Evolutionary conservation across 2,113 vertebrate species (phyloP).

Genomic region (Percopsis transmontana): DNA sequence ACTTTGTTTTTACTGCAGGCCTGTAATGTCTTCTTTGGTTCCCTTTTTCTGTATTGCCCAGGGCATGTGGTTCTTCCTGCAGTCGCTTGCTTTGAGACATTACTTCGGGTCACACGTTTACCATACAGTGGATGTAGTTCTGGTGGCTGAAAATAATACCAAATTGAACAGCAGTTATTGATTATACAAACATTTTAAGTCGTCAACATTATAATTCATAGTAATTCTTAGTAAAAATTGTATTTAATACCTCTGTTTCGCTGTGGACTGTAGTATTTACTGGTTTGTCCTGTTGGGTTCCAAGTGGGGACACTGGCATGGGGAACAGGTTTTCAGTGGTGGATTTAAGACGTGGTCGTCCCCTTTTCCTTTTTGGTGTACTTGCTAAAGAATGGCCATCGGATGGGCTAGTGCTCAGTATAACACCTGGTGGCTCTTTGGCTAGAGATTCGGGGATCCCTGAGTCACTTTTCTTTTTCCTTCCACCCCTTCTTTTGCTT

Average conservation of each 20-base stretch:
- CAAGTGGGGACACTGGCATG: background rate
- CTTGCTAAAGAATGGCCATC: background rate
- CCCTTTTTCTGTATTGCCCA: constrained; percentile 7
- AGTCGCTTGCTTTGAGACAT: background rate
- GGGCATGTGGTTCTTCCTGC: background rate
- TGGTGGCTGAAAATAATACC: no score
- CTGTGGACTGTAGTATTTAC: constrained; percentile 11
- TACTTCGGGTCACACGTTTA: constrained; percentile 1
- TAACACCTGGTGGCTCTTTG: no score
- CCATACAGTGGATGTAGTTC: background rate
- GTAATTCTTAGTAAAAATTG: background rate
- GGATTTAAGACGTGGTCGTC: background rate
- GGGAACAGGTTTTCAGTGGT: background rate
- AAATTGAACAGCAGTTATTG: background rate
- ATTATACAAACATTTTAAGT: background rate
- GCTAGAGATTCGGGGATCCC: no score
- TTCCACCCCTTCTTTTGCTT: no score
- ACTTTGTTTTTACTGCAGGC: background rate
- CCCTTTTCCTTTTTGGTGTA: constrained; percentile 38
- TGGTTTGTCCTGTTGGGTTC: background rate
- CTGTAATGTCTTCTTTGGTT: background rate
- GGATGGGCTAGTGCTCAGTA: background rate
- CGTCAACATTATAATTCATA: background rate
- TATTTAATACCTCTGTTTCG: constrained; percentile 36
- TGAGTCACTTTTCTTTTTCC: no score